Evolutionary conservation across 2,113 vertebrate species (phyloP).

Genomic region (Myrmecophaga tridactyla): DNA sequence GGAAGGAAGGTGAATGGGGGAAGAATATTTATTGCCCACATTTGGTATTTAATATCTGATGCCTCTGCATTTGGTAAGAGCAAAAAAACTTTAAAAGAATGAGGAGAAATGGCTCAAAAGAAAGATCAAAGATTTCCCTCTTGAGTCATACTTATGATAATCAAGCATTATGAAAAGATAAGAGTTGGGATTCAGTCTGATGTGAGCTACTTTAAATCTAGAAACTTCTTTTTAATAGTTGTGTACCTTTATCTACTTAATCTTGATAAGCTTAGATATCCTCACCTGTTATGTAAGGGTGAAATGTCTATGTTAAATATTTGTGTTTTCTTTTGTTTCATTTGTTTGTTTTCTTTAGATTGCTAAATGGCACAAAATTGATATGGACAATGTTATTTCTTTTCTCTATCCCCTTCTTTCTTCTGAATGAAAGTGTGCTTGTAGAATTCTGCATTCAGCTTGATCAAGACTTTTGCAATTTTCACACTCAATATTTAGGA

Average conservation of each 20-base stretch:
- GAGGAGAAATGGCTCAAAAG: not conserved
- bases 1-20: not conserved
- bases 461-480: not conserved
- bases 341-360: not conserved
- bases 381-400: not conserved
- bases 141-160: not conserved
- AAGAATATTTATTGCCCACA: not conserved
- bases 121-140: no score
- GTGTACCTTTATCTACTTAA: not conserved
- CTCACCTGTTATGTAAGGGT: no score
- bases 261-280: not conserved
- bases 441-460: not conserved
- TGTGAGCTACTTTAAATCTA: not conserved
- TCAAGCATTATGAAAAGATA: not conserved
- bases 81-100: not conserved
- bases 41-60: not conserved
- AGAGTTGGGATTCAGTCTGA: not conserved
- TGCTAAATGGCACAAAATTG: not conserved
- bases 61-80: not conserved
- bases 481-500: not conserved
- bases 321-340: not conserved
- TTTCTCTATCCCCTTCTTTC: not conserved
- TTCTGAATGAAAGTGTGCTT: not conserved
- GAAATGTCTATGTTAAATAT: not conserved
- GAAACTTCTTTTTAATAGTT: not conserved